A percentile compares a stretch with the other conserved stretches of the same genome.
Conservation (phyloP, 1,140 invertebrate genomes). For the Tetragnatha versicolor region DNA sequence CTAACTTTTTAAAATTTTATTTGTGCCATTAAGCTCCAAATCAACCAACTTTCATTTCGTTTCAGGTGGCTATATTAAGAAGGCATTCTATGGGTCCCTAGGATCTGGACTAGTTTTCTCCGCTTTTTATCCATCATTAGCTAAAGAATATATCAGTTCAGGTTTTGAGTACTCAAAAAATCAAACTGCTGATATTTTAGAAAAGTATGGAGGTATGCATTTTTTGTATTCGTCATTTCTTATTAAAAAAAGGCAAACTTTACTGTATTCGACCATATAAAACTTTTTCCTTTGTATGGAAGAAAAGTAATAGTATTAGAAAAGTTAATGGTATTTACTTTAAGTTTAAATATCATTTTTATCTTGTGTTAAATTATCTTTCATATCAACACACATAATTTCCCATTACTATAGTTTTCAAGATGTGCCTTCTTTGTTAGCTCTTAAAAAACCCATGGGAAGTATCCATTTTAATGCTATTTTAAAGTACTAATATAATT, state of each 20-base stretch:
- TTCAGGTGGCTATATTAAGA: constrained; percentile 36
- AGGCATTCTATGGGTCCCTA: neutral
- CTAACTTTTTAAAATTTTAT: too few species aligned
- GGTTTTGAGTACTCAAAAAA: constrained; percentile 21
- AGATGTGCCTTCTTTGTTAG: too few species aligned
- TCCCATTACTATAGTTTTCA: too few species aligned
- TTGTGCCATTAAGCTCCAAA: too few species aligned
- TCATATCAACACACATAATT: too few species aligned
- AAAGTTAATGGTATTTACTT: neutral
- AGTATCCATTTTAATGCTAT: too few species aligned
- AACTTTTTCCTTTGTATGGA: too few species aligned
- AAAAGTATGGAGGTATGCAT: constrained; percentile 36
- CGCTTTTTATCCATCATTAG: constrained; percentile 23
- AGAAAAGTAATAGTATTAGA: too few species aligned
- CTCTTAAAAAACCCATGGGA: too few species aligned
- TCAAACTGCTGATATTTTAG: constrained; percentile 1
- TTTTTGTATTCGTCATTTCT: neutral
- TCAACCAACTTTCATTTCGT: neutral
- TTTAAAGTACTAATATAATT: too few species aligned
- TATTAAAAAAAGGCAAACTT: neutral
- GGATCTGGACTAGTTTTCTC: constrained; percentile 30
- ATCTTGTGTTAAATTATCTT: too few species aligned
- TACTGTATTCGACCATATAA: neutral
- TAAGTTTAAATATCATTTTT: neutral
- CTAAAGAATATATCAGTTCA: constrained; percentile 7